A percentile compares a stretch with the other conserved stretches of the same genome.
Evolutionary conservation across 2,797 vertebrate species (phyloP).

Genomic region (Tapirus indicus): DNA sequence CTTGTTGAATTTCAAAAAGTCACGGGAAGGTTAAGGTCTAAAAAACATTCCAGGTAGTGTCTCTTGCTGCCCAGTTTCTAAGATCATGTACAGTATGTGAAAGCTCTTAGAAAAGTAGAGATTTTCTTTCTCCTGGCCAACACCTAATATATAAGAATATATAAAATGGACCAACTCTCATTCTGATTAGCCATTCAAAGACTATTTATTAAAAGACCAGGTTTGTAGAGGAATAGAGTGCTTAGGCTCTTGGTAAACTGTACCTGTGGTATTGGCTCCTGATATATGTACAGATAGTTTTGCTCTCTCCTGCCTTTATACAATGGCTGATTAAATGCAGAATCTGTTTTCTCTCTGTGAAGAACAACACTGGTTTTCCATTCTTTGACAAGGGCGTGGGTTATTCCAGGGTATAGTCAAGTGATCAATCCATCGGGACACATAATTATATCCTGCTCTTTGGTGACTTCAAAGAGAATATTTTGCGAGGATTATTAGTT

Average conservation of each 20-base stretch:
- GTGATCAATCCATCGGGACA: not conserved
- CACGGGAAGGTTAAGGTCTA: not conserved
- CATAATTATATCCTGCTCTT: constrained; percentile 58
- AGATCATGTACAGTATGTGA: not conserved
- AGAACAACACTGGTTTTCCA: constrained; percentile 27
- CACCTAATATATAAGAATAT: not conserved
- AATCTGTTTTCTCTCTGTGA: not conserved
- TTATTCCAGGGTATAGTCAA: constrained; percentile 55
- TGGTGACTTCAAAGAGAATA: constrained; percentile 67
- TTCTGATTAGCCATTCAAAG: not conserved
- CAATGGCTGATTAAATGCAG: not conserved
- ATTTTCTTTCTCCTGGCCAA: not conserved
- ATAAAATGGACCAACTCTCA: not conserved
- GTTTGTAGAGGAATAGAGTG: not conserved
- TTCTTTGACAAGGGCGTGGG: constrained; percentile 39
- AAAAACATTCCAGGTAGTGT: not conserved
- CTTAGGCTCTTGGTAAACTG: not conserved
- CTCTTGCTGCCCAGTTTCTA: constrained; percentile 1
- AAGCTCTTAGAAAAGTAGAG: not conserved
- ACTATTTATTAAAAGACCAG: not conserved
- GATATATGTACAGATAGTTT: not conserved
- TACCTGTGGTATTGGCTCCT: not conserved
- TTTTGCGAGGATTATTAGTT: constrained; percentile 68
- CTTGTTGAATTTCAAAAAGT: constrained; percentile 59
- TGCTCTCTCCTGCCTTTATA: not conserved